phyloP scores from a whole-genome alignment of 2,113 vertebrate species.

The Percopsis transmontana region DNA sequence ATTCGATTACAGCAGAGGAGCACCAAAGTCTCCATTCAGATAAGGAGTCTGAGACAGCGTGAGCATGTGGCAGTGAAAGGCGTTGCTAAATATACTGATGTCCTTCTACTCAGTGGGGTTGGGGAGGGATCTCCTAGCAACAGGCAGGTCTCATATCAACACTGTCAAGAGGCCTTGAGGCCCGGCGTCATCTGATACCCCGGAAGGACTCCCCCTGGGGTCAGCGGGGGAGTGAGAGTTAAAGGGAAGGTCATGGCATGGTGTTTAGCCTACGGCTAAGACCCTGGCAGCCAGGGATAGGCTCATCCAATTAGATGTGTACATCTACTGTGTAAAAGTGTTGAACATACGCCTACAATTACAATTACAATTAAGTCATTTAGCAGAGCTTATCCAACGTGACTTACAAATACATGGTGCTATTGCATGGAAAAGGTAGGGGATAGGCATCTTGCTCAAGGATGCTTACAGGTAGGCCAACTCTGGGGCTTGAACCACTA shows the following conservation, averaged over 20 bases:
- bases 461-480: too few relatives aligned
- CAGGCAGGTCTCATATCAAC: conserved; percentile 63
- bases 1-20: neutral
- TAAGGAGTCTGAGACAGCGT: conserved; percentile 16
- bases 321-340: neutral
- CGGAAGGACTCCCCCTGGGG: too few relatives aligned
- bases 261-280: conserved; percentile 34
- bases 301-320: conserved; percentile 67
- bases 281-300: conserved; percentile 29
- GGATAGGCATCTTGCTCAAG: too few relatives aligned
- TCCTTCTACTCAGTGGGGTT: conserved; percentile 32
- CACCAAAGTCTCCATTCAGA: neutral
- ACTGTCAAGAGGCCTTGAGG: conserved; percentile 63
- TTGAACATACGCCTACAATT: too few relatives aligned
- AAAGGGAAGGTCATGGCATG: conserved; percentile 56
- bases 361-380: too few relatives aligned
- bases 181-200: conserved; percentile 69
- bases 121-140: conserved; percentile 58
- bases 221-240: conserved; percentile 19
- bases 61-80: conserved; percentile 32
- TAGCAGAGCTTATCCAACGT: too few relatives aligned
- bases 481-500: too few relatives aligned
- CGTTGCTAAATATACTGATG: conserved; percentile 31
- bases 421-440: too few relatives aligned
- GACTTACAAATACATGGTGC: too few relatives aligned